A percentile compares a stretch with the other conserved stretches of the same genome.
Conservation (phyloP, 2,888 invertebrate genomes). For the Drosophila melanosoma region DNA sequence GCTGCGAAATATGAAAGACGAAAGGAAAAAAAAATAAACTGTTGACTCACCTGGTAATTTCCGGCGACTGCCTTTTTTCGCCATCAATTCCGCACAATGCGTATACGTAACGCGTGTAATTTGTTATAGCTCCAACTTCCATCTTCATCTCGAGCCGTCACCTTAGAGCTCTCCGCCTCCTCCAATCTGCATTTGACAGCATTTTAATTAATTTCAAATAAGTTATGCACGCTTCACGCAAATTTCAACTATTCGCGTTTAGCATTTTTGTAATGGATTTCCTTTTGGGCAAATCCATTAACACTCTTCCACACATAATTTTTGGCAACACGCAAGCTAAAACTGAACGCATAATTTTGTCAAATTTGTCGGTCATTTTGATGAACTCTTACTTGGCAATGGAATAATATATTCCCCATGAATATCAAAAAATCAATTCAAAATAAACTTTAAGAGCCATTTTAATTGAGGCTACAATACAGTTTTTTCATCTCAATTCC, state of each 20-base stretch:
- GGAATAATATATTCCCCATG: neutral
- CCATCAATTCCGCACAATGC: constrained; percentile 39
- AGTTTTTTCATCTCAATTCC: neutral
- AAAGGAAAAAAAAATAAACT: constrained; percentile 49
- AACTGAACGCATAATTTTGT: constrained; percentile 15
- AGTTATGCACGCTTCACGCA: constrained; percentile 26
- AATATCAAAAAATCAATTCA: neutral
- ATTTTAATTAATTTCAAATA: constrained; percentile 73
- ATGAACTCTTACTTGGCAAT: neutral
- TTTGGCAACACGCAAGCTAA: constrained; percentile 20
- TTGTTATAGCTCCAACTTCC: constrained; percentile 41
- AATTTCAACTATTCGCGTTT: constrained; percentile 48
- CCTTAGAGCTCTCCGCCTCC: constrained; percentile 15
- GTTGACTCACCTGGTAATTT: constrained; percentile 77
- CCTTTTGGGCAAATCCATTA: constrained; percentile 53
- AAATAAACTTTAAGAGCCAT: neutral
- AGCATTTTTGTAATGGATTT: constrained; percentile 43
- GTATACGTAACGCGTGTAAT: constrained; percentile 65
- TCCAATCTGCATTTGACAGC: constrained; percentile 63
- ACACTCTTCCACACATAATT: constrained; percentile 30
- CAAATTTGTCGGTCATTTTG: neutral
- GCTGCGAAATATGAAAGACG: constrained; percentile 38
- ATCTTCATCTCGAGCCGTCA: constrained; percentile 6
- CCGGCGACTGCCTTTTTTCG: constrained; percentile 60
- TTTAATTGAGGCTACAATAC: neutral